These are phyloP conservation scores for Tragelaphus oryx DNA, from an alignment of 2,797 vertebrate species.

Conservation along the genomic window DNA sequence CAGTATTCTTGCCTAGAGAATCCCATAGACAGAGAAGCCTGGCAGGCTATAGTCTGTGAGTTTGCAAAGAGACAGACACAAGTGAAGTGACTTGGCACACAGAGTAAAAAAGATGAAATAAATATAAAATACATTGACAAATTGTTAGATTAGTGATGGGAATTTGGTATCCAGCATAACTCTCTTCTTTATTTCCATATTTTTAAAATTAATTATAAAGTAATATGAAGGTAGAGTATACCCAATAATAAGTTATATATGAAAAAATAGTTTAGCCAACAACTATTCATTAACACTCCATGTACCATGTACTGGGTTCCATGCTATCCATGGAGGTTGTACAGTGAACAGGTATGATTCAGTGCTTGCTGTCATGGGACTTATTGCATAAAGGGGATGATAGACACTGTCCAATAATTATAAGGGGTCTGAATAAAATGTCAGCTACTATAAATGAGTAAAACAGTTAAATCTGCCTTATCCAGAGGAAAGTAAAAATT, in stretches of 20 bases:
- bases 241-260: neutral
- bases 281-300: neutral
- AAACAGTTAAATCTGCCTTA: neutral
- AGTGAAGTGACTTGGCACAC: neutral
- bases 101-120: neutral
- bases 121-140: neutral
- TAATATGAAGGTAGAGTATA: neutral
- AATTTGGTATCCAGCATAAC: neutral
- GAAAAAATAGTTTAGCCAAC: neutral
- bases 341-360: neutral
- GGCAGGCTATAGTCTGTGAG: neutral
- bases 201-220: neutral
- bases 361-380: neutral
- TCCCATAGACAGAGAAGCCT: neutral
- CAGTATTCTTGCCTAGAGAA: neutral
- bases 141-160: neutral
- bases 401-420: neutral
- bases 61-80: neutral
- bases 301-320: accelerated
- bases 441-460: neutral
- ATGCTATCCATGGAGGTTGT: accelerated
- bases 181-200: neutral
- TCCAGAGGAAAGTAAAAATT: neutral
- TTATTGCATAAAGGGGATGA: neutral
- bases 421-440: neutral